Percentiles rank a stretch among this genome's conserved stretches.
These are phyloP conservation scores for Scalopus aquaticus DNA, from an alignment of 2,113 vertebrate genomes.

Conservation along the genomic window DNA sequence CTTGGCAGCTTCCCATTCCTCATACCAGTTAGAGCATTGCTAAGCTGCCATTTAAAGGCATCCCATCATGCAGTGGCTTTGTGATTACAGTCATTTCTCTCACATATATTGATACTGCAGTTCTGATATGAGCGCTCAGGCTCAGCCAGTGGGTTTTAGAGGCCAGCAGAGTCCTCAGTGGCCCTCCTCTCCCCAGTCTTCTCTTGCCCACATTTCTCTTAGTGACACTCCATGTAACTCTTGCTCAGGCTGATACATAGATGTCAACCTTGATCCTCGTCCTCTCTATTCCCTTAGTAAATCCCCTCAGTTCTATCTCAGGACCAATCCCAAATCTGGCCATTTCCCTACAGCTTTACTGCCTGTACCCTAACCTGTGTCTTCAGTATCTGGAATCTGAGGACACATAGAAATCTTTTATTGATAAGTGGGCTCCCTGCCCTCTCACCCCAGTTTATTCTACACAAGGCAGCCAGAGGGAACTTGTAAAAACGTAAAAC, in stretches of 20 bases:
- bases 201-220: too few relatives aligned
- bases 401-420: accelerated
- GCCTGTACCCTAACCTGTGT: neutral
- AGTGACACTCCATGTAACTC: neutral
- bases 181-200: neutral
- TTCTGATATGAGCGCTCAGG: neutral
- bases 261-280: neutral
- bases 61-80: neutral
- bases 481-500: neutral
- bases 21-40: neutral
- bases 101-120: neutral
- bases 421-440: neutral
- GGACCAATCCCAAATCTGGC: neutral
- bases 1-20: neutral
- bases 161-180: neutral
- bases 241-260: neutral
- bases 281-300: neutral
- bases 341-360: neutral
- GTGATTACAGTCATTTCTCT: neutral
- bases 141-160: neutral
- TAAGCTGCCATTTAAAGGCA: neutral
- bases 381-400: neutral
- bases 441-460: neutral
- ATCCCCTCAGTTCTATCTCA: neutral
- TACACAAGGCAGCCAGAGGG: neutral